phyloP scores from a whole-genome alignment of 2,797 vertebrate genomes.

The Phoxinus dragarum region DNA sequence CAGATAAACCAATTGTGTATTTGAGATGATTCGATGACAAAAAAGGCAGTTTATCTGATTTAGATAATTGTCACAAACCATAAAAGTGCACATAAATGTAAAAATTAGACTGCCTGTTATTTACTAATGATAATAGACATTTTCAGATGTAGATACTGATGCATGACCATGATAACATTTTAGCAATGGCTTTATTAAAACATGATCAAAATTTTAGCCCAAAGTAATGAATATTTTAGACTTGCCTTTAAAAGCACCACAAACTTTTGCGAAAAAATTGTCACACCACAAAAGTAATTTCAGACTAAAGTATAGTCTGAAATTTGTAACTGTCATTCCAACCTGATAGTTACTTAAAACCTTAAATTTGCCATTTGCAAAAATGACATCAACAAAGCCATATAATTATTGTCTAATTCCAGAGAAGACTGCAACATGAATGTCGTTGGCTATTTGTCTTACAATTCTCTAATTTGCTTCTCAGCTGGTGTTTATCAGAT shows the following conservation, averaged over 20 bases:
- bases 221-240: background rate
- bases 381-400: slow-evolving; percentile 65
- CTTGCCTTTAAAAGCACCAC: background rate
- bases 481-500: slow-evolving; percentile 54
- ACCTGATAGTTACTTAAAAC: slow-evolving; percentile 16
- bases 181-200: background rate
- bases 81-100: background rate
- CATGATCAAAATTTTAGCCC: background rate
- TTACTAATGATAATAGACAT: slow-evolving; percentile 7
- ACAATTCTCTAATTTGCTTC: slow-evolving; percentile 57
- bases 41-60: slow-evolving; percentile 8
- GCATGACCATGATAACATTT: background rate
- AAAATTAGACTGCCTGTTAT: background rate
- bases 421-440: slow-evolving; percentile 38
- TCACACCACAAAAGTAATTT: slow-evolving; percentile 6
- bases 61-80: background rate
- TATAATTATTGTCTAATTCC: slow-evolving; percentile 61
- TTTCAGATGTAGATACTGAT: background rate
- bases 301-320: slow-evolving; percentile 1
- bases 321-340: background rate
- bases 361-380: slow-evolving; percentile 12
- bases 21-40: background rate
- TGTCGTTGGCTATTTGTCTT: slow-evolving; percentile 35
- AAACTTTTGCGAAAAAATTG: background rate
- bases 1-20: background rate